Percentiles rank a stretch among this genome's conserved stretches.
Conservation (phyloP, 2,113 vertebrate species). For the Pelvicachromis taeniatus region DNA sequence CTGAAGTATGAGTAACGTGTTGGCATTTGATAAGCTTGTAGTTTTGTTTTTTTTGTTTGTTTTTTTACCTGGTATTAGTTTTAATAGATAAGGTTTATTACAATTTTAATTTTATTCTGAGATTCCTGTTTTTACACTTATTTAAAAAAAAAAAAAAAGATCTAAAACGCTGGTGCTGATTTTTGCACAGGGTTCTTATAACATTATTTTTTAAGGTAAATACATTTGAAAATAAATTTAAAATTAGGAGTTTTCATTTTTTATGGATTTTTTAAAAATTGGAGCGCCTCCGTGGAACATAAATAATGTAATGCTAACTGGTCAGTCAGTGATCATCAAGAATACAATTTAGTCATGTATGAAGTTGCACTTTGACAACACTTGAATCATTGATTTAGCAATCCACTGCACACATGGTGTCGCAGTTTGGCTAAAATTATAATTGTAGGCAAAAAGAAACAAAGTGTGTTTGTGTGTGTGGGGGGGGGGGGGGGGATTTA, state of each 20-base stretch:
- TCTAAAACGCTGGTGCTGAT: neutral
- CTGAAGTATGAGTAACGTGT: neutral
- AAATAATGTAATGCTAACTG: neutral
- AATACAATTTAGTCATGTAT: neutral
- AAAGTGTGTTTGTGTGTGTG: too few relatives aligned
- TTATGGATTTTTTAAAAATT: neutral
- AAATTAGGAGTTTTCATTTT: neutral
- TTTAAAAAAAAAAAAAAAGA: neutral
- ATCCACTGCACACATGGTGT: neutral
- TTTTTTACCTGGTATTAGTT: neutral
- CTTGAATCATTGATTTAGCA: neutral
- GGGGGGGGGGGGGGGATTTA: too few relatives aligned
- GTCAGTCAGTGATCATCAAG: neutral
- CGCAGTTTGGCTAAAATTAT: neutral
- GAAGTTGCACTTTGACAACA: neutral
- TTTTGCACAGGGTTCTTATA: neutral
- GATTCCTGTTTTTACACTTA: fast-evolving
- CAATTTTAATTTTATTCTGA: neutral
- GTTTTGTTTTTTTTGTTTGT: neutral
- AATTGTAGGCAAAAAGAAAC: neutral
- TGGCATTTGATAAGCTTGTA: neutral
- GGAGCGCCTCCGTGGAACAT: fast-evolving
- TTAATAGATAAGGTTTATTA: neutral
- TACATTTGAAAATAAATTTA: neutral
- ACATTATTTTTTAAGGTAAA: neutral